Conservation (phyloP, 2,113 vertebrate genomes). For the Tympanuchus pallidicinctus region DNA sequence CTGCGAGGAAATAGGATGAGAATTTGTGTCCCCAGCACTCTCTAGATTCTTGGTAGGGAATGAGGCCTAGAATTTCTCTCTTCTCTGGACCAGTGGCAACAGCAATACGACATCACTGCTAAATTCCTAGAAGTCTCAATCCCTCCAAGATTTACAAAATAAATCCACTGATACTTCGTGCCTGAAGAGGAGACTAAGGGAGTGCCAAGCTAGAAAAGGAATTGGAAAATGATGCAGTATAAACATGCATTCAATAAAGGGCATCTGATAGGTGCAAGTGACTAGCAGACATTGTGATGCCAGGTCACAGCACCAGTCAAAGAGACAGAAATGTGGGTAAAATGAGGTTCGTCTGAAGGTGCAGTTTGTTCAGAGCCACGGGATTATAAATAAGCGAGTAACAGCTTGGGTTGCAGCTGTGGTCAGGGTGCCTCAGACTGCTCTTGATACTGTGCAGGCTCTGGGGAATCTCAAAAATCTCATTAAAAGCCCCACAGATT, state of each 20-base stretch:
- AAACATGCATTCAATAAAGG: background rate
- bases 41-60: background rate
- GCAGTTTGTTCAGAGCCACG: background rate
- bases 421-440: background rate
- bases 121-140: background rate
- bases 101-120: background rate
- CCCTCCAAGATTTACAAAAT: background rate
- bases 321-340: slow-evolving; percentile 21
- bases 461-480: background rate
- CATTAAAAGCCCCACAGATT: background rate
- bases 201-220: background rate
- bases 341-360: background rate
- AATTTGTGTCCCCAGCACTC: background rate
- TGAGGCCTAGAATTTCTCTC: background rate
- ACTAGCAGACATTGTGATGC: background rate
- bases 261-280: background rate
- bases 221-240: background rate
- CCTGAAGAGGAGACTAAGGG: background rate
- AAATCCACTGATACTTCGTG: background rate
- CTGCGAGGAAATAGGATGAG: background rate
- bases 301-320: background rate
- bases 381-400: background rate
- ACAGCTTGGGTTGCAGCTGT: slow-evolving; percentile 17
- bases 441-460: background rate
- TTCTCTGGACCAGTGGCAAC: background rate